Conservation (phyloP, 1,140 invertebrate genomes). For the Zelostemma sp. region DNA sequence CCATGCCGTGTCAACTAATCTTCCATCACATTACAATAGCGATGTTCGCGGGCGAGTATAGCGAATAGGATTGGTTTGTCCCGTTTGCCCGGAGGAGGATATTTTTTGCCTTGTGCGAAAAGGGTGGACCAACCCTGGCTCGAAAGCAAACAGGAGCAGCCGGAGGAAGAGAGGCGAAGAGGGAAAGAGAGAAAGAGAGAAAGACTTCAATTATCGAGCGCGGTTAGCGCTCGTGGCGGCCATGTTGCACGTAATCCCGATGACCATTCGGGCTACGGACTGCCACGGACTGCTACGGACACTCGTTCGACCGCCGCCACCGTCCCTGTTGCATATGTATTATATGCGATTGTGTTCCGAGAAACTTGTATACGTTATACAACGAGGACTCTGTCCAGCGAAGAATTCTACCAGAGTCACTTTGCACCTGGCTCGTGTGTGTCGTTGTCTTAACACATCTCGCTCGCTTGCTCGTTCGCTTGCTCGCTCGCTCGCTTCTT, state of each 20-base stretch:
- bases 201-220: conserved; percentile 56
- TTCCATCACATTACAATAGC: neutral
- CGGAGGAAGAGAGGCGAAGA: conserved; percentile 17
- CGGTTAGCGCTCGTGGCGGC: conserved; percentile 51
- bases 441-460: conserved; percentile 47
- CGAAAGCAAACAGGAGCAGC: conserved; percentile 1
- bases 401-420: conserved; percentile 56
- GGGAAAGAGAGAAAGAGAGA: conserved; percentile 35
- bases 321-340: conserved; percentile 66
- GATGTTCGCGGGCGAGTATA: neutral
- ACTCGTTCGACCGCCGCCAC: conserved; percentile 50
- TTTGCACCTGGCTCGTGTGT: conserved; percentile 62
- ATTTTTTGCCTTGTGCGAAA: neutral
- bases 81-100: neutral
- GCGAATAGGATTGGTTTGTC: neutral
- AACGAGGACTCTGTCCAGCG: conserved; percentile 57
- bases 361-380: conserved; percentile 67
- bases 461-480: conserved; percentile 41
- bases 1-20: conserved; percentile 1
- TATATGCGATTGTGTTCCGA: conserved; percentile 68
- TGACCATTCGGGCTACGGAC: conserved; percentile 29
- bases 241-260: conserved; percentile 58
- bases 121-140: conserved; percentile 3
- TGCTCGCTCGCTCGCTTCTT: conserved; percentile 44
- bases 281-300: conserved; percentile 51